Evolutionary conservation across 2,113 vertebrate species (phyloP), one percentile per base, ranked within the genome.

Genomic region (Phoxinus phoxinus): DNA sequence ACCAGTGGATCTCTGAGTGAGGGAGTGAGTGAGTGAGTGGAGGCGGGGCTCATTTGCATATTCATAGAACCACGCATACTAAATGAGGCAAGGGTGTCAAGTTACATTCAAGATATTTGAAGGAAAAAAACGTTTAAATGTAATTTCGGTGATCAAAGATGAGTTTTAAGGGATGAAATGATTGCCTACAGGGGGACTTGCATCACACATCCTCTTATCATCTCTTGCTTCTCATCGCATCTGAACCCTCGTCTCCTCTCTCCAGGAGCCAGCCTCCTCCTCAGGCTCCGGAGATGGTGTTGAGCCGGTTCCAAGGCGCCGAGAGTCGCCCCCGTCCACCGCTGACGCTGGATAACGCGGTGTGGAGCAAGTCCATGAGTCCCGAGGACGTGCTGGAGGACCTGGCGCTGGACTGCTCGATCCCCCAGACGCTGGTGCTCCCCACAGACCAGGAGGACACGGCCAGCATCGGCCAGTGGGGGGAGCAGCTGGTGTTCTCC

Each of bases 401-500:
- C 86, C 89, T 96, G 89, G 76, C 78, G 30, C 92, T 95, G 65
- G 87, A 87, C 81, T 93, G 75, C 61, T 83, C 76, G n/a, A 25
- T 86, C 90, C 89, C 91, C 75, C 59, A 92, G 71, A 89, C 90
- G 86, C 91, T 95, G 86, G 87, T 91, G 84, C 46, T 95, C 2
- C 81, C 87, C 0, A 91, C 93, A 0, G 93, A 92, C 8, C 21
- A 2, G 3, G 73, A 65, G 2, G 94, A 94, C 74, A n/a, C 87
- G 19, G 44, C 3, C 0, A 87, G 44, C 0, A 93, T 95, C 4
- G 95, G 95, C 1, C 84, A 90, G 53, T 95, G 95, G 95, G 94
- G 95, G 0, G 95, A 95, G 90, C 87, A 91, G 86, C 92, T 95
- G 89, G 95, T 95, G 67, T 85, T 94, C 90, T 93, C 93, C 56